Evolutionary conservation across 2,888 invertebrate genomes (phyloP).

Genomic region (Quadroppia sp.): DNA sequence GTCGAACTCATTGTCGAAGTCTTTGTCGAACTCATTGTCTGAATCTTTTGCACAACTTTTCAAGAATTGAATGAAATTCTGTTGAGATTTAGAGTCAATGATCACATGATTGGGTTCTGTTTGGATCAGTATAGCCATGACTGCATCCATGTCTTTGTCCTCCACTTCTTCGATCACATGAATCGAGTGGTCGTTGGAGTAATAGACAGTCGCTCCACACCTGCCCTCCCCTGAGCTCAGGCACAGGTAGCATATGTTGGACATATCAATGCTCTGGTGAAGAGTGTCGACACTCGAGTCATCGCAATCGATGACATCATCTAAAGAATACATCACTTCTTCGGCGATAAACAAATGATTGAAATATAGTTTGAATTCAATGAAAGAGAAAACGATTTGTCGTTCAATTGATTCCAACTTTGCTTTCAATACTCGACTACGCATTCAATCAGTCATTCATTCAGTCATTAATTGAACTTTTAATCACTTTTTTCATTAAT

Average conservation of each 20-base stretch:
- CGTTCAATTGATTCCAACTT: too few relatives aligned
- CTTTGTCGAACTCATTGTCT: neutral
- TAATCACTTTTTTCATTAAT: too few relatives aligned
- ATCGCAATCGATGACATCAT: neutral
- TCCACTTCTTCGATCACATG: conserved; percentile 27
- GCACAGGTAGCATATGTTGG: neutral
- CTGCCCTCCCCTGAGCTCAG: neutral
- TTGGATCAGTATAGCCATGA: neutral
- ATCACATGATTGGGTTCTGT: conserved; percentile 34
- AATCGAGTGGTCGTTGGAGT: neutral
- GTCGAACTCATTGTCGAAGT: neutral
- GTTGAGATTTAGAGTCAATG: conserved; percentile 26
- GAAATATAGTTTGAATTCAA: too few relatives aligned
- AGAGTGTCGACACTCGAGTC: neutral
- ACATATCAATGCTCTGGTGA: neutral
- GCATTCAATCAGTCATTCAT: neutral
- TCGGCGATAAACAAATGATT: neutral
- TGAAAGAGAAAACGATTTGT: too few relatives aligned
- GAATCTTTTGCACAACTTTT: conserved; percentile 5
- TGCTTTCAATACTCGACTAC: too few relatives aligned
- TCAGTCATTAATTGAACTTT: neutral
- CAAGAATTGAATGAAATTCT: conserved; percentile 21
- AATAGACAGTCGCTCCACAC: conserved; percentile 1
- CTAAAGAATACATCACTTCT: neutral
- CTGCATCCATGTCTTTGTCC: conserved; percentile 35